phyloP scores from a whole-genome alignment of 1,140 invertebrate species.

The Gryon sp. region DNA sequence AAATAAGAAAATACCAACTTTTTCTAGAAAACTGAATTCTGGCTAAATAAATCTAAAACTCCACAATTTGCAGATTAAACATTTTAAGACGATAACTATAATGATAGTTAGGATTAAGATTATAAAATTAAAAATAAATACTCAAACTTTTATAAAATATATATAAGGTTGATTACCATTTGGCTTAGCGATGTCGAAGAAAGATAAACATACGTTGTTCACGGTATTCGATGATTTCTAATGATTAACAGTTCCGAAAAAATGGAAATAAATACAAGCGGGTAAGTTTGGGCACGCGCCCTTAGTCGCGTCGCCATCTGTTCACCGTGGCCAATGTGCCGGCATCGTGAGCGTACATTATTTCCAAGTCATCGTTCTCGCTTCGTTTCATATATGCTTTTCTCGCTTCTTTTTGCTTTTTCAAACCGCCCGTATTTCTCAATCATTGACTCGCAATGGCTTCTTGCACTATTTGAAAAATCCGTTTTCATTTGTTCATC shows the following conservation, averaged over 20 bases:
- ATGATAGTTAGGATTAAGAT: too few species aligned
- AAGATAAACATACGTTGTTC: constrained; percentile 40
- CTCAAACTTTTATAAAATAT: too few species aligned
- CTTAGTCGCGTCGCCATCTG: constrained; percentile 47
- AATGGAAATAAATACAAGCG: constrained; percentile 31
- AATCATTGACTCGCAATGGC: constrained; percentile 8
- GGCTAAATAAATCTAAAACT: too few species aligned
- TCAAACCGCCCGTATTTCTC: constrained; percentile 37
- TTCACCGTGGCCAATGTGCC: constrained; percentile 32
- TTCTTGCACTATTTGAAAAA: neutral
- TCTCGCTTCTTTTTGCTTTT: constrained; percentile 24
- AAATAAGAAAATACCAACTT: too few species aligned
- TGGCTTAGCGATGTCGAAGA: constrained; percentile 7
- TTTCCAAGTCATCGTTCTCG: constrained; percentile 52
- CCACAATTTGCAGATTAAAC: too few species aligned
- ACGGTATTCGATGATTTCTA: constrained; percentile 47
- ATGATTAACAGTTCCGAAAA: constrained; percentile 51
- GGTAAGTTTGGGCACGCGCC: constrained; percentile 45
- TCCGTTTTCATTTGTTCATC: constrained; percentile 8
- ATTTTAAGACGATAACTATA: too few species aligned
- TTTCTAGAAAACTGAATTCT: too few species aligned
- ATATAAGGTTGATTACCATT: constrained; percentile 25
- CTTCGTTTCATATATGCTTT: constrained; percentile 21
- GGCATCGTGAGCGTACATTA: constrained; percentile 45
- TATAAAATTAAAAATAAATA: too few species aligned